Conservation (phyloP, 2,797 vertebrate species). For the Phoebastria nigripes region DNA sequence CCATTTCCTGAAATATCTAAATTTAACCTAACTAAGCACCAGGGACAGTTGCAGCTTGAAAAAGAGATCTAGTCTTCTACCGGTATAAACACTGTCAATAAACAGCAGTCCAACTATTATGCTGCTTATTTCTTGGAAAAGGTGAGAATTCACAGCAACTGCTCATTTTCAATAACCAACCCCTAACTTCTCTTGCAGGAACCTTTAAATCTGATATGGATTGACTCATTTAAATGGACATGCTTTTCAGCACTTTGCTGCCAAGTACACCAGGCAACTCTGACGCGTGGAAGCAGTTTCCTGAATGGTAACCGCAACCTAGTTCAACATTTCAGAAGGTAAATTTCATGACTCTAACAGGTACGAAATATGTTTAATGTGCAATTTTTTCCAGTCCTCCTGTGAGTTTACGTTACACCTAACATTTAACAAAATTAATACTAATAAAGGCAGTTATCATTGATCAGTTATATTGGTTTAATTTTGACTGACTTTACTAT, state of each 20-base stretch:
- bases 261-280: neutral
- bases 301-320: accelerated
- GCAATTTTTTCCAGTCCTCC: accelerated
- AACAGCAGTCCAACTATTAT: neutral
- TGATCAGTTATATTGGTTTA: neutral
- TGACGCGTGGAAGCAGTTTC: accelerated
- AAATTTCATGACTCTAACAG: accelerated
- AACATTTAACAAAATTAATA: neutral
- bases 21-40: neutral
- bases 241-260: too few relatives aligned
- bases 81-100: accelerated
- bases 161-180: neutral
- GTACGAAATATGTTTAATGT: accelerated
- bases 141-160: accelerated
- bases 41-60: neutral
- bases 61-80: neutral
- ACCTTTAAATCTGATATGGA: neutral
- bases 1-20: neutral
- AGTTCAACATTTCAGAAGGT: neutral
- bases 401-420: neutral
- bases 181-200: neutral
- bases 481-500: neutral
- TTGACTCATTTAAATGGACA: accelerated
- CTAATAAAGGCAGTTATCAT: neutral
- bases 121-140: neutral